Conservation (phyloP, 2,888 invertebrate genomes). For the Neria commutata region DNA sequence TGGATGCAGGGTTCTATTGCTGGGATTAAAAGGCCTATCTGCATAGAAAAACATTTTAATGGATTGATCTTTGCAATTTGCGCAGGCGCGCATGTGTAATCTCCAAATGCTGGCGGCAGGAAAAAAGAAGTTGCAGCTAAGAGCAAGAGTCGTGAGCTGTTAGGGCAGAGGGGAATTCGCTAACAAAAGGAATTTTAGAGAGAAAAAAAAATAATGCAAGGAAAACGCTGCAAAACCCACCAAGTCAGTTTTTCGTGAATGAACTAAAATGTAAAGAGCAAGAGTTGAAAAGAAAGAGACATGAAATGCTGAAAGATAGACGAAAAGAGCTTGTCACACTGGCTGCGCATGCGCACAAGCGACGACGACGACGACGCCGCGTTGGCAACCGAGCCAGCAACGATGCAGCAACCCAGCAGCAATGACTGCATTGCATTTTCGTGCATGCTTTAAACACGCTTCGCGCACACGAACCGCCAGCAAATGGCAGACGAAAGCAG, state of each 20-base stretch:
- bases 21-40: too few species aligned
- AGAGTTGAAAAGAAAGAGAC: slow-evolving; percentile 1
- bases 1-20: too few species aligned
- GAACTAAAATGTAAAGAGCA: slow-evolving; percentile 8
- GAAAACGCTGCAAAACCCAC: slow-evolving; percentile 11
- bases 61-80: slow-evolving; percentile 13
- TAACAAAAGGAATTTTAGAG: not conserved
- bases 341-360: slow-evolving; percentile 37
- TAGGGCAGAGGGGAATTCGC: not conserved
- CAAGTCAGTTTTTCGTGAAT: slow-evolving; percentile 17
- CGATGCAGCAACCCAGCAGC: not conserved
- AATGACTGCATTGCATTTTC: slow-evolving; percentile 20
- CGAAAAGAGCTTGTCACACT: slow-evolving; percentile 43
- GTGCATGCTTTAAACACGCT: slow-evolving; percentile 40
- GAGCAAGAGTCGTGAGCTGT: not conserved
- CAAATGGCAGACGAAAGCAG: slow-evolving; percentile 20
- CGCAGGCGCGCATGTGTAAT: slow-evolving; percentile 1
- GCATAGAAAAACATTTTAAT: too few species aligned
- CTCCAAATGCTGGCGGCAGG: not conserved
- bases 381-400: not conserved
- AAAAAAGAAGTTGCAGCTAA: not conserved
- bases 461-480: slow-evolving; percentile 33
- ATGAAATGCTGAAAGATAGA: too few species aligned
- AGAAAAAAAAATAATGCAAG: not conserved
- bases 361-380: not conserved